A percentile compares a stretch with the other conserved stretches of the same genome.
Evolutionary conservation across 2,113 vertebrate genomes (phyloP).

Genomic region (Pterocles orientalis): DNA sequence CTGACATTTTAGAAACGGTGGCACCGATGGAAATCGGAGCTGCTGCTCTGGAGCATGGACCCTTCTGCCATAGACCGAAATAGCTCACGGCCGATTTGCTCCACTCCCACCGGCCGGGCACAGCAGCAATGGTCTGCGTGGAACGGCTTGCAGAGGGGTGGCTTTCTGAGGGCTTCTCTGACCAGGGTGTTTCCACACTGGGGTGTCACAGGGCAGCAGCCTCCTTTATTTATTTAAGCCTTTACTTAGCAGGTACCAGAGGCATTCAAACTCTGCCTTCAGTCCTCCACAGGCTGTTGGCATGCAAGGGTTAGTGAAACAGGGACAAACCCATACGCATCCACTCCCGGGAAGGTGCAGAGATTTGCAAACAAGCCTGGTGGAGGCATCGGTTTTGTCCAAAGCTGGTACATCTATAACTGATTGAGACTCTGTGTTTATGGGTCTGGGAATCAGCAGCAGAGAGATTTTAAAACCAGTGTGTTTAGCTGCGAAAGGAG

Average conservation of each 20-base stretch:
- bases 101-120: fast-evolving
- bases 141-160: fast-evolving
- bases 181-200: fast-evolving
- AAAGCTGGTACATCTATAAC: not conserved
- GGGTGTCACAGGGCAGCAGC: not conserved
- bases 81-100: not conserved
- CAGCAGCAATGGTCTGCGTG: not conserved
- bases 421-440: fast-evolving
- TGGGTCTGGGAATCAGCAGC: fast-evolving
- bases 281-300: not conserved
- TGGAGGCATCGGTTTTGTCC: not conserved
- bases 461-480: not conserved
- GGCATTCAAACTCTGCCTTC: not conserved
- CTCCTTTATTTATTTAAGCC: not conserved
- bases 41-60: not conserved
- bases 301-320: not conserved
- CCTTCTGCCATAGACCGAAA: not conserved
- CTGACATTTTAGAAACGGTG: not conserved
- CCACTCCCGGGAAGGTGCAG: not conserved
- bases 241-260: not conserved
- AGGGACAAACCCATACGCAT: not conserved
- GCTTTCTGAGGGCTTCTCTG: not conserved
- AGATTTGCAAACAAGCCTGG: not conserved
- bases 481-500: not conserved
- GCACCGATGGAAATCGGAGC: not conserved